Percentiles rank a stretch among this genome's conserved stretches.
Conservation (phyloP, 2,113 vertebrate species). For the Spermophilus dauricus region DNA sequence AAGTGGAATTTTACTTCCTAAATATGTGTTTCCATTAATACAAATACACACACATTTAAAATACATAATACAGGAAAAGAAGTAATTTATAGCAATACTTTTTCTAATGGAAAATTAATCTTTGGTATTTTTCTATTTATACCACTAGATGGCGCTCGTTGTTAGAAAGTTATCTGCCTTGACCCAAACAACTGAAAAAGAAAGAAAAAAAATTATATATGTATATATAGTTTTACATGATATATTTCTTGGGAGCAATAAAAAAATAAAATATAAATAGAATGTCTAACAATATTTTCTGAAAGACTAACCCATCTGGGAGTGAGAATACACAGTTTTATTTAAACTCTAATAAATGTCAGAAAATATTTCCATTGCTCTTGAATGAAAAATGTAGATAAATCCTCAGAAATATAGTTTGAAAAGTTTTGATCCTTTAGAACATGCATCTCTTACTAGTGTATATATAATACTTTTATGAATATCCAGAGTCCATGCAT, state of each 20-base stretch:
- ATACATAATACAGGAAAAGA: not conserved
- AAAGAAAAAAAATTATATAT: no score
- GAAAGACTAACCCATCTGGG: not conserved
- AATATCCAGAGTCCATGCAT: not conserved
- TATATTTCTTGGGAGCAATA: not conserved
- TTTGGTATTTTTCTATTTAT: not conserved
- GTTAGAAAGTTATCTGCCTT: slow-evolving; percentile 66
- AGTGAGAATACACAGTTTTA: not conserved
- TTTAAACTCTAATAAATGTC: slow-evolving; percentile 2
- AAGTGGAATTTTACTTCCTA: not conserved
- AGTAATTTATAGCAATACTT: not conserved
- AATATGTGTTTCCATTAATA: not conserved
- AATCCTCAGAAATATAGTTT: no score
- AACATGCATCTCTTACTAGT: not conserved
- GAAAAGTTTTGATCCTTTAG: no score
- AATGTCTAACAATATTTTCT: not conserved
- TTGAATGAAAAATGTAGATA: not conserved
- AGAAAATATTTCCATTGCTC: not conserved
- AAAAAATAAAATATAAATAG: slow-evolving; percentile 27
- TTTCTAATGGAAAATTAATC: not conserved
- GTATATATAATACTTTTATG: not conserved
- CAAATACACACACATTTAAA: not conserved
- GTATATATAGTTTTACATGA: not conserved
- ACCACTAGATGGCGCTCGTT: slow-evolving; percentile 86
- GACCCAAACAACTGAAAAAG: not conserved